Evolutionary conservation across 2,888 invertebrate genomes (phyloP), one percentile per base, ranked within the genome.

Genomic region (Catonia carolina): DNA sequence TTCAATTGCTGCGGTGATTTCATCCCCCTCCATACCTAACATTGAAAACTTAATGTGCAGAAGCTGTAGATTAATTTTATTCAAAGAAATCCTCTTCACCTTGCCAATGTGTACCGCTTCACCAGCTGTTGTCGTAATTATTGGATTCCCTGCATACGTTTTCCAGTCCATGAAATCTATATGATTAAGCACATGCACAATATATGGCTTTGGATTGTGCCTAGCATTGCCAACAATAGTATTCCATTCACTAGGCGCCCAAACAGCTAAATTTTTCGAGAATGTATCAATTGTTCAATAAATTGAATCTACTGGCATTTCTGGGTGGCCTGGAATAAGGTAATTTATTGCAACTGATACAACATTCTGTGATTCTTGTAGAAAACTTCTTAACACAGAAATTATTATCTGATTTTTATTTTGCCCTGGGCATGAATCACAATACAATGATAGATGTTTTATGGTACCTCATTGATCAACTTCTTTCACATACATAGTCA

Each of bases 291-390:
- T 62, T 49, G 55, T 55, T 22, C 60, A 59, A 53, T 62, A 58
- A 20, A n/a, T n/a, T n/a, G 58, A 62, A 41, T 62, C 57, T 15
- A 67, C 67, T 7, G 67, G 66, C 69, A 69, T 69, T 41, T 67
- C 65, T 22, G 67, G 66, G 31, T 69, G 68, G 7, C 68, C 68
- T 1, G 66, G 61, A n/a, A 69, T 53, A 18, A 69, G 56, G 51
- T 61, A 69, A 49, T 66, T 67, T 3, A 70, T 61, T 60, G 64
- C 65, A 23, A 68, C 64, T 15, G 48, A 51, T 45, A 60, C 37
- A 20, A 67, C 22, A 55, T 60, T 62, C 39, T 49, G 56, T 15
- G 63, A 63, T 36, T 45, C 48, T 48, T 61, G 36, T 18, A 68
- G 36, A 54, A 64, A 39, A 61, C 17, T 23, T 27, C n/a, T 39